phyloP scores from a whole-genome alignment of 2,888 invertebrate genomes.

The Tethea ocularis region DNA sequence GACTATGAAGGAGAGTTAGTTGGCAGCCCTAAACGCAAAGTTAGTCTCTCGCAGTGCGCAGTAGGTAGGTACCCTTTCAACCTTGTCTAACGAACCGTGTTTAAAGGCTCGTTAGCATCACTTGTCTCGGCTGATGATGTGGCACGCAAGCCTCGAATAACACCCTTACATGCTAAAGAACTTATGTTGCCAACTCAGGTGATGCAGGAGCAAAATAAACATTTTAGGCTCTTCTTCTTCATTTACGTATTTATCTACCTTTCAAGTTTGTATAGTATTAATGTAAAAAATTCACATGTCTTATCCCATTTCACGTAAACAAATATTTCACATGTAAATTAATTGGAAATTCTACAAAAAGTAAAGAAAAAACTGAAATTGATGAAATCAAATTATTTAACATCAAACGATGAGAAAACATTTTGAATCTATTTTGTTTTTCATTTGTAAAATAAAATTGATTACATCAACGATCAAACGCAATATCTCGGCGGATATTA shows the following conservation, averaged over 20 bases:
- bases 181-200: slow-evolving; percentile 4
- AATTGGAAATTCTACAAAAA: not conserved
- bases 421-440: slow-evolving; percentile 16
- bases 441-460: not conserved
- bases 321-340: not conserved
- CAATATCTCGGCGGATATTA: not conserved
- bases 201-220: slow-evolving; percentile 16
- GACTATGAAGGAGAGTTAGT: not conserved
- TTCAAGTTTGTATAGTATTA: too few species aligned
- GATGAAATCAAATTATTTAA: slow-evolving; percentile 15
- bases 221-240: not conserved
- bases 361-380: not conserved
- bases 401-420: slow-evolving; percentile 23
- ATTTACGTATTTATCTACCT: too few species aligned
- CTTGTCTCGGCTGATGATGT: slow-evolving; percentile 52
- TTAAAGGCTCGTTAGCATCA: slow-evolving; percentile 59
- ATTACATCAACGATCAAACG: not conserved
- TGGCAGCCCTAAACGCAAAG: not conserved
- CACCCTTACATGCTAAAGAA: not conserved
- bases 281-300: too few species aligned
- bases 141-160: slow-evolving; percentile 18
- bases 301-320: too few species aligned
- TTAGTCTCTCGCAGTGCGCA: slow-evolving; percentile 10
- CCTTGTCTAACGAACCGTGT: slow-evolving; percentile 54
- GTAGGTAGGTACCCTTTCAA: slow-evolving; percentile 31